A percentile compares a stretch with the other conserved stretches of the same genome.
These are phyloP conservation scores for Gallinago media DNA, from an alignment of 2,113 vertebrate species.

Conservation along the genomic window DNA sequence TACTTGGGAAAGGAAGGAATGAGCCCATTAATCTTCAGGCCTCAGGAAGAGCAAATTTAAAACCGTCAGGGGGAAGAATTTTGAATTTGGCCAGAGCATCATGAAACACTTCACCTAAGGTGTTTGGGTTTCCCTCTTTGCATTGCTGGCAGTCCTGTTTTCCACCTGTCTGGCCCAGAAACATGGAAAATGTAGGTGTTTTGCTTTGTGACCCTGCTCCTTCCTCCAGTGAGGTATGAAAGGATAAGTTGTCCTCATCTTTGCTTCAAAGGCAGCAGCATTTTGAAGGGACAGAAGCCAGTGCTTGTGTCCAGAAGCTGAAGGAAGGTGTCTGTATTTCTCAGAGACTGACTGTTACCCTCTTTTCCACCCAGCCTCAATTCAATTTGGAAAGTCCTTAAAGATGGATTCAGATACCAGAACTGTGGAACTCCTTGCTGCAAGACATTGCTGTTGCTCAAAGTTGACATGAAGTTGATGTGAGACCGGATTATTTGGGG, in stretches of 20 bases:
- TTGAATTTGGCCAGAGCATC: background rate
- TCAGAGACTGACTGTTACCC: background rate
- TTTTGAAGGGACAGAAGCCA: background rate
- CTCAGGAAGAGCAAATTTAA: background rate
- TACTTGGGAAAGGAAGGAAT: background rate
- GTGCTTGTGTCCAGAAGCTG: background rate
- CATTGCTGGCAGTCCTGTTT: background rate
- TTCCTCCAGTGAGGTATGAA: background rate
- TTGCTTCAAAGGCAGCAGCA: background rate
- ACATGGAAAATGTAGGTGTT: background rate
- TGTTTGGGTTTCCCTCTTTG: background rate
- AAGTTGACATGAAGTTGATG: background rate
- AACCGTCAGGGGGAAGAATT: background rate
- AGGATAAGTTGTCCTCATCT: background rate
- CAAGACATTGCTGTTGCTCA: background rate
- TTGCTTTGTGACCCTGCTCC: background rate
- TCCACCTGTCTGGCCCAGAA: conserved; percentile 5
- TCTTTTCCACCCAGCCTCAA: background rate
- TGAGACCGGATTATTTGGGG: background rate
- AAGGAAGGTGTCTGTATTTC: background rate
- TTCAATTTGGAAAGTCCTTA: background rate
- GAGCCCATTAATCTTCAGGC: background rate
- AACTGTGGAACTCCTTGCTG: background rate
- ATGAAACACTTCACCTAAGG: background rate
- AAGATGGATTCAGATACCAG: rapidly evolving